These are phyloP conservation scores for Porites lobata DNA, from an alignment of 92 coral and sea anemone species.

Conservation along the genomic window DNA sequence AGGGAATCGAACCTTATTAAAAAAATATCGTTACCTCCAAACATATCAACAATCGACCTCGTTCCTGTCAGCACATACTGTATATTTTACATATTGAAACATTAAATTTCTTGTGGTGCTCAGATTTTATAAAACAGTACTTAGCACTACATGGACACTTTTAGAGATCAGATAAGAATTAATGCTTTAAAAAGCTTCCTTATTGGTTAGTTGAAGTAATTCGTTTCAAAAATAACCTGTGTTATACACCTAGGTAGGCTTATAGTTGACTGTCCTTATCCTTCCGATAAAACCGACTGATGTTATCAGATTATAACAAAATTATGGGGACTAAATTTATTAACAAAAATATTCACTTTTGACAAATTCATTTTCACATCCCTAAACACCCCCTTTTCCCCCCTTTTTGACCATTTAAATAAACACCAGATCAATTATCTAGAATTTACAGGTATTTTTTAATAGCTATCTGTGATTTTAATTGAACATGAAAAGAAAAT, in stretches of 20 bases:
- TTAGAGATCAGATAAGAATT: slow-evolving; percentile 6
- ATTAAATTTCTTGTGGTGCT: background rate
- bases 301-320: slow-evolving; percentile 16
- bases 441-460: background rate
- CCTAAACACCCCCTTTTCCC: background rate
- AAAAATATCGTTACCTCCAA: background rate
- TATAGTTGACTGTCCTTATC: slow-evolving; percentile 13
- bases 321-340: background rate
- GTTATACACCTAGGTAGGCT: background rate
- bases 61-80: background rate
- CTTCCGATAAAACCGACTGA: slow-evolving; percentile 13
- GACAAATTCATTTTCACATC: background rate
- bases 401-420: background rate
- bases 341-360: background rate
- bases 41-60: background rate
- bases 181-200: background rate
- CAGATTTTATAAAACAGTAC: background rate
- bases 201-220: slow-evolving; percentile 3
- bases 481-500: background rate
- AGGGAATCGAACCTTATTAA: background rate
- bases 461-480: too few relatives aligned
- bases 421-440: background rate
- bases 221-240: background rate
- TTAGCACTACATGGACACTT: slow-evolving; percentile 11
- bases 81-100: too few relatives aligned